Percentiles rank a stretch among this genome's conserved stretches.
phyloP scores from a whole-genome alignment of 1,140 invertebrate species.

The Drosophila chauvacae region DNA sequence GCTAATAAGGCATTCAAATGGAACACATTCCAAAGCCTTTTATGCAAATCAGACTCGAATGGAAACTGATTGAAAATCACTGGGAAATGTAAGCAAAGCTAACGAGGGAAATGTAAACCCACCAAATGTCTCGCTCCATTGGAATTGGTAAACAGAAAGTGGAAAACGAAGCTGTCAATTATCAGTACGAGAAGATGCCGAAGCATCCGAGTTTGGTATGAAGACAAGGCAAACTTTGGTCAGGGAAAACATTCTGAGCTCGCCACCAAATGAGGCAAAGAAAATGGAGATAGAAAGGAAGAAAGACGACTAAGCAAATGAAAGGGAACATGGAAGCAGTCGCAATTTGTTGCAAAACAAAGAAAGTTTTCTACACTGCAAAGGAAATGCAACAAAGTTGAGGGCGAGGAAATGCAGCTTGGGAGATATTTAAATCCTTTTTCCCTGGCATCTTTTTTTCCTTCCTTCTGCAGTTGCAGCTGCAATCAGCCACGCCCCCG shows the following conservation, averaged over 20 bases:
- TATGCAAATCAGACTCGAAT: conserved; percentile 13
- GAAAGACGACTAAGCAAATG: conserved; percentile 30
- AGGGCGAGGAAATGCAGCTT: conserved; percentile 13
- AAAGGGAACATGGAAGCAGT: conserved; percentile 38
- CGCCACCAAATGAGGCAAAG: conserved; percentile 28
- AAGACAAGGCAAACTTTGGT: conserved; percentile 15
- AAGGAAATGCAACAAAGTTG: conserved; percentile 57
- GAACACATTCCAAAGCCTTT: conserved; percentile 33
- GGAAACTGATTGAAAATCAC: conserved; percentile 9
- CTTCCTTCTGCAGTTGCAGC: background rate
- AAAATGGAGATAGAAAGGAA: conserved; percentile 4
- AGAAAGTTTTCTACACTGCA: conserved; percentile 38
- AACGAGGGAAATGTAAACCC: conserved; percentile 13
- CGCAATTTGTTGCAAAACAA: conserved; percentile 71
- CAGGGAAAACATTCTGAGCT: conserved; percentile 32
- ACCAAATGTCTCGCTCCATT: conserved; percentile 33
- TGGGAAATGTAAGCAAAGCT: conserved; percentile 31
- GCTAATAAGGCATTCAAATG: conserved; percentile 40
- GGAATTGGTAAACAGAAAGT: conserved; percentile 8
- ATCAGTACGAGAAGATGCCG: background rate
- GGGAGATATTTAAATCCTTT: conserved; percentile 52
- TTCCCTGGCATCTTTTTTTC: background rate
- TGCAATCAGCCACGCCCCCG: conserved; percentile 53
- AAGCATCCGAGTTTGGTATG: background rate
- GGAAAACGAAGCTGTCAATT: conserved; percentile 27